Evolutionary conservation across 2,113 vertebrate genomes (phyloP), one percentile per base, ranked within the genome.

Genomic region (Tapirus terrestris): DNA sequence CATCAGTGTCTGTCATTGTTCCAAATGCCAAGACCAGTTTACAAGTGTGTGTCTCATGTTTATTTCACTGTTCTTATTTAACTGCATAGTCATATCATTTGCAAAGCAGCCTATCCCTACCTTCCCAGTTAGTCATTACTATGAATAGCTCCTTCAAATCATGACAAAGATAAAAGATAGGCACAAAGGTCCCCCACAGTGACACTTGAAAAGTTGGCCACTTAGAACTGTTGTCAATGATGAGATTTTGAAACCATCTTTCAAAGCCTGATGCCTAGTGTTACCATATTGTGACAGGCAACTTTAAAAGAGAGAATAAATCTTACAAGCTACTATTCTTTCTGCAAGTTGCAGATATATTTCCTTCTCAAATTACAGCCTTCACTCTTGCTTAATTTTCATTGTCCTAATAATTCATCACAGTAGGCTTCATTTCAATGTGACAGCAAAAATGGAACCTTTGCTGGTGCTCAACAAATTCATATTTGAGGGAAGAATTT

Each of bases 381-480:
- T 98, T 98, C 97, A 97, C 98, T 98, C 96, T 94, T 98, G 91
- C 91, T 97, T 99, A 98, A 98, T 99, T 98, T 98, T 95, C 95
- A 97, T 97, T 98, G 98, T 97, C 96, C 97, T 96, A 94, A 97
- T 95, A 97, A 98, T 97, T 96, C 96, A 97, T 97, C 8, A 0
- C 31, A 97, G 97, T 80, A 89, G 90, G 76, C 83, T 53, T 95
- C 89, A 94, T 94, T 29, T 91, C 73, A 58, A 31, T 89, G 5
- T 86, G 90, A 96, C 70, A 79, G 58, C 76, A 90, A 76, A 91
- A 97, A 80, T 7, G 16, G 85, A 94, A 87, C 1, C 73, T 96
- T 93, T 96, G 60, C 84, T 83, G 3, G 45, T 9, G 0, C 65
- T 91, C 77, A 95, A 77, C n/a, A 77, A 68, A 81, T 63, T 95